A percentile compares a stretch with the other conserved stretches of the same genome.
Conservation (phyloP, 2,888 invertebrate genomes). For the Urechis unicinctus region DNA sequence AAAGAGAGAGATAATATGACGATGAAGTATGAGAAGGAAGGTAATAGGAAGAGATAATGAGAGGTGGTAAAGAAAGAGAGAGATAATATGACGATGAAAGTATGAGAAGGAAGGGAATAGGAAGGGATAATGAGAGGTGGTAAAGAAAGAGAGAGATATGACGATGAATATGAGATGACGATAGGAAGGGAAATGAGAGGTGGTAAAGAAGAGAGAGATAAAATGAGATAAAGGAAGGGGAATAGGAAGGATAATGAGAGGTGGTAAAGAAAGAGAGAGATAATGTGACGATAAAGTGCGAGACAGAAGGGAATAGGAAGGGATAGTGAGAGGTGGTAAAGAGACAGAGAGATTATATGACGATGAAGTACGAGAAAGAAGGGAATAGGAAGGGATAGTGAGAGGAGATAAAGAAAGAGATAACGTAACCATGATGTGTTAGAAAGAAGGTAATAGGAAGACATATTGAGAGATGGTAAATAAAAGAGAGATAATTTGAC, state of each 20-base stretch:
- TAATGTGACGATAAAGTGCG: neutral
- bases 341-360: neutral
- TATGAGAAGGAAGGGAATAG: neutral
- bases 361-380: neutral
- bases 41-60: neutral
- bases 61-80: neutral
- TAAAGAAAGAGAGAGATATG: neutral
- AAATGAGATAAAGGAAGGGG: neutral
- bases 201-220: neutral
- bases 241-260: too few relatives aligned
- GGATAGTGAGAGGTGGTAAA: neutral
- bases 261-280: too few relatives aligned
- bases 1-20: neutral
- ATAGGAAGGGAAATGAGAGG: neutral
- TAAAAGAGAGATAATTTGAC: neutral
- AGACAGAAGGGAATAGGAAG: neutral
- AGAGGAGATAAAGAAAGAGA: neutral
- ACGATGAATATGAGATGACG: neutral
- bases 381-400: neutral
- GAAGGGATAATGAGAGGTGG: neutral
- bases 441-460: neutral
- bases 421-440: neutral
- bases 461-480: neutral
- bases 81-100: neutral
- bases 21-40: neutral